Base-by-base conservation (phyloP, 1,140 invertebrate species). In the Choristoneura fumiferana region DNA sequence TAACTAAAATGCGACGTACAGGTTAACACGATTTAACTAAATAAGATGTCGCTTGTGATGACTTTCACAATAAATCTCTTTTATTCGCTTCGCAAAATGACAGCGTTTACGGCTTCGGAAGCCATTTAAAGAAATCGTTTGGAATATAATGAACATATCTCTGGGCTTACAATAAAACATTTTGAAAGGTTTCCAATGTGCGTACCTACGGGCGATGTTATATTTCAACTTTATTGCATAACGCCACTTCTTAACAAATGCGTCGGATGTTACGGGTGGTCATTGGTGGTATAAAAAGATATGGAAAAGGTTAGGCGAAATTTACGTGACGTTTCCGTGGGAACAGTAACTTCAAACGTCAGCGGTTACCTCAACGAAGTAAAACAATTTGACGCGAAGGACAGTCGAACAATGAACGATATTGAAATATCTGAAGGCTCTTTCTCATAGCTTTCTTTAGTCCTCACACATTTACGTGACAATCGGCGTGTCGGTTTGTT, bases 391-490 rank as follows among this genome's bases (percentile, higher is more conserved):
- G 43, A 49, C 43, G 43, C 17, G 12, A 12, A 6, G 22, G 43
- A 49, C 43, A 49, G 18, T 1, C 43, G 43, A 22, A 49, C 43
- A 49, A 49, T 49, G 22, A 49, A 49, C 17, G 43, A 9, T 49
- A 49, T 49, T 49, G 43, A 49, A 49, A 49, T 49, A 49, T 15
- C 43, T 18, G 67, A 63, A 68, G 63, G 62, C 60, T 66, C 71
- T 69, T 69, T 58, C n/a, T n/a, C 59, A 60, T 57, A 59, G 56
- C 69, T 68, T 67, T 69, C 71, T 68, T 77, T 70, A 60, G 76
- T 73, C 60, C 69, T 77, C 71, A 71, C 60, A 65, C 17, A 65
- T 69, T 65, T 80, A 72, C 68, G 71, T 73, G 69, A 82, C 75
- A 76, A 76, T 76, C 53, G 70, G 57, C 49, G 43, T 67, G 62